phyloP scores from a whole-genome alignment of 2,113 vertebrate species.

The Seriola aureovittata region DNA sequence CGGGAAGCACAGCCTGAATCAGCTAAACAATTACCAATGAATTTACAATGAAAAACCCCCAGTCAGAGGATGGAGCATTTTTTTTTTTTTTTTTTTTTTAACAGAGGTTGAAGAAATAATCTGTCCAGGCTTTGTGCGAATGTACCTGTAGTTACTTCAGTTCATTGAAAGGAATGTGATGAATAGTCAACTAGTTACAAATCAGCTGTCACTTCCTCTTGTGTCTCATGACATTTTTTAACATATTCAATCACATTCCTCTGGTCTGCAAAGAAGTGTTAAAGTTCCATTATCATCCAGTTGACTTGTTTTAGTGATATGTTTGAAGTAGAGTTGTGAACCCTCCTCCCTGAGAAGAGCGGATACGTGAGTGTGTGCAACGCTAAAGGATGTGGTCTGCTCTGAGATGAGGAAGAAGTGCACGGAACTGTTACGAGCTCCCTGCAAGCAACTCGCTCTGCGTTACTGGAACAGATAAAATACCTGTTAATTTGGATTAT shows the following conservation, averaged over 20 bases:
- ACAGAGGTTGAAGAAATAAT: background rate
- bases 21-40: slow-evolving; percentile 8
- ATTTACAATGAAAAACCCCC: background rate
- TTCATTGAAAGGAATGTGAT: background rate
- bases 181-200: background rate
- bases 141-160: background rate
- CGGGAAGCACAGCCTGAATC: slow-evolving; percentile 35
- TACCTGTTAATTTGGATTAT: slow-evolving; percentile 18
- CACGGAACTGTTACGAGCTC: slow-evolving; percentile 47
- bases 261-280: fast-evolving
- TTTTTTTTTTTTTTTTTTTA: background rate
- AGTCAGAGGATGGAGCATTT: background rate
- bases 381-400: slow-evolving; percentile 84
- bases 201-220: slow-evolving; percentile 16
- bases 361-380: slow-evolving; percentile 66
- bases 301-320: background rate
- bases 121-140: background rate
- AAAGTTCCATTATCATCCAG: background rate
- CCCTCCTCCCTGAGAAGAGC: slow-evolving; percentile 40
- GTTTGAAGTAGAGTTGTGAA: background rate
- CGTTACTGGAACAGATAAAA: background rate
- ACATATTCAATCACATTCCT: background rate
- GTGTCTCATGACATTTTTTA: background rate
- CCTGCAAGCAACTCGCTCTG: slow-evolving; percentile 36
- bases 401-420: slow-evolving; percentile 76